Evolutionary conservation across 1,140 invertebrate genomes (phyloP), one percentile per base, ranked within the genome.

Genomic region (Delia radicum): DNA sequence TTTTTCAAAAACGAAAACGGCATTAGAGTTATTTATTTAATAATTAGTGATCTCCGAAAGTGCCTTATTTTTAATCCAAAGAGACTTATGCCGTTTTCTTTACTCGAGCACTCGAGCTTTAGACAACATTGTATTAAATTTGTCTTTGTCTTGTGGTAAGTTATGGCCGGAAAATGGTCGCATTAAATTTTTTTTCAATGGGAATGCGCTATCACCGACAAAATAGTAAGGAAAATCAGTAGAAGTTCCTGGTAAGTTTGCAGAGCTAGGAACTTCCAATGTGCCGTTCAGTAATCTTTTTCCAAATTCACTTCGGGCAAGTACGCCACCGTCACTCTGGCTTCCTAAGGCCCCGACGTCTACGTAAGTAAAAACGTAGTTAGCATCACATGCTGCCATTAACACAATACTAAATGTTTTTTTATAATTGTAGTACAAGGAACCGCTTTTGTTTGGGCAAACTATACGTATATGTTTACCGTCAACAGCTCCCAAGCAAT

Each of bases 191-290:
- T 65, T 27, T 33, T 76, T 79, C 31, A 88, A 79, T 63, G 85
- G 79, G 80, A 89, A 89, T 46, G 87, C 87, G 73, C 85, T 85
- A 82, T 89, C 88, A 55, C 81, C 87, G 29, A 88, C 79, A 80
- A 89, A 84, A 55, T 87, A 81, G 76, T 81, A 84, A n/a, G 87
- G 87, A 29, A 81, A 78, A 28, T 26, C 46, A 27, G 75, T 75
- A 28, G 77, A 72, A 37, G 42, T 77, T 37, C 79, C 31, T 48
- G 79, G 80, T 26, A 87, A 73, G 12, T 26, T 21, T 5, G 27
- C 8, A 29, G 7, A 28, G 10, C 4, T 3, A 28, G 72, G 72
- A 24, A 74, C 4, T n/a, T 27, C 26, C 18, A 74, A 74, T 7
- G 13, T 61, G 10, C 21, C 26, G 2, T 74, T 62, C 69, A 78